Evolutionary conservation across 2,113 vertebrate species (phyloP), one percentile per base, ranked within the genome.

Genomic region (Struthidea cinerea): DNA sequence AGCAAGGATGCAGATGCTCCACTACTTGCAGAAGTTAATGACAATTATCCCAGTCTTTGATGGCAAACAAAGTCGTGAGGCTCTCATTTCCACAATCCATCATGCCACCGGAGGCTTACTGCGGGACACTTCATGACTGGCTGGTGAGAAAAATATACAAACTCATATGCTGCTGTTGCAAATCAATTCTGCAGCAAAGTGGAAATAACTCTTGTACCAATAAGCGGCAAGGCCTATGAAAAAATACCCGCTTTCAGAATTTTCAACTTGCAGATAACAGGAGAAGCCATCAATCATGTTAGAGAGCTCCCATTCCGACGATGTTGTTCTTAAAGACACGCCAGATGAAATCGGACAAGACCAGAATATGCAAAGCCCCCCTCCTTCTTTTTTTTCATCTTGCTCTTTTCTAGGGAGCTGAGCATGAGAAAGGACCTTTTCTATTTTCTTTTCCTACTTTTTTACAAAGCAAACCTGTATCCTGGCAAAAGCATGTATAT

Each of bases 141-240:
- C 97, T 94, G 98, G 98, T 98, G 98, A 98, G 98, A 98, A 99
- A 99, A 98, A 98, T 98, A 98, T 96, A 99, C 99, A 99, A 98
- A 98, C 98, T 98, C 98, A 97, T 98, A 98, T 97, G 97, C 96
- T 88, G 96, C 92, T 97, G 97, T 97, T 98, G 98, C 98, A 98
- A 99, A 99, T 99, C 98, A 98, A 98, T 99, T 98, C 98, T 95
- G 95, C 96, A 93, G 98, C 98, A 98, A 98, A 98, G 98, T 97
- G 92, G 97, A 97, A 98, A 98, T 98, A 98, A 98, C 98, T 98
- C 98, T 96, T 98, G 96, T 97, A 96, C 95, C 98, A 98, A 98
- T 95, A 98, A 98, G 97, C 88, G 95, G 80, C 2, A 37, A 97
- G 97, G 95, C 97, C 96, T 97, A 92, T 47, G 96, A 96, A 97